phyloP scores from a whole-genome alignment of 2,797 vertebrate genomes.

The Neosalanx taihuensis region DNA sequence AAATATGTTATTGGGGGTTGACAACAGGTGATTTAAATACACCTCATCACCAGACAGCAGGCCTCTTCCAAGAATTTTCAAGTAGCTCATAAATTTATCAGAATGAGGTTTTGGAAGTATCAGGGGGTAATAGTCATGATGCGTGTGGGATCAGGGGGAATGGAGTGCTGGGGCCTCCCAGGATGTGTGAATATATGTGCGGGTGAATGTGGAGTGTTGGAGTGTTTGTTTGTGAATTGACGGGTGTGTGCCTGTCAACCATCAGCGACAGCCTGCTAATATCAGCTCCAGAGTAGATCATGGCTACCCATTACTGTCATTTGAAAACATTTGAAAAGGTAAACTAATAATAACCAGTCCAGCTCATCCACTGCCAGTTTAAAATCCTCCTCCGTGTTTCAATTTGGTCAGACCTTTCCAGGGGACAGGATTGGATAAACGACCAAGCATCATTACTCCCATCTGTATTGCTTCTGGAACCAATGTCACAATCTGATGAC shows the following conservation, averaged over 20 bases:
- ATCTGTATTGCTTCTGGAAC: neutral
- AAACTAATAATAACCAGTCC: neutral
- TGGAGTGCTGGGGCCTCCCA: conserved; percentile 18
- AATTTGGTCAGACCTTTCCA: neutral
- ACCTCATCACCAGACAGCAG: conserved; percentile 9
- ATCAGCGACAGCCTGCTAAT: too few species aligned
- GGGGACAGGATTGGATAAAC: neutral
- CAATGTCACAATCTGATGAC: neutral
- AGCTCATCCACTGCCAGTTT: neutral
- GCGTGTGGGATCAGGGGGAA: conserved; percentile 8
- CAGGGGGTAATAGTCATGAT: conserved; percentile 21
- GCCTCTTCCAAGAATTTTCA: conserved; percentile 17
- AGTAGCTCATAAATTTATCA: conserved; percentile 29
- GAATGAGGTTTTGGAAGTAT: conserved; percentile 14
- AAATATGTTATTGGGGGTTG: conserved; percentile 34
- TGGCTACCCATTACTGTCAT: too few species aligned
- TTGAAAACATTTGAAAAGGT: neutral
- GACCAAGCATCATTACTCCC: neutral
- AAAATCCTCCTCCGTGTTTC: neutral
- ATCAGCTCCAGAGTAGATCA: too few species aligned
- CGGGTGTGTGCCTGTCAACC: neutral
- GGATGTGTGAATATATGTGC: neutral
- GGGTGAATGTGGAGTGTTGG: neutral
- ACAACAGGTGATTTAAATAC: conserved; percentile 28
- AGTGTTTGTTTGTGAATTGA: neutral